phyloP scores from a whole-genome alignment of 1,140 invertebrate species.

The Cherax destructor region DNA sequence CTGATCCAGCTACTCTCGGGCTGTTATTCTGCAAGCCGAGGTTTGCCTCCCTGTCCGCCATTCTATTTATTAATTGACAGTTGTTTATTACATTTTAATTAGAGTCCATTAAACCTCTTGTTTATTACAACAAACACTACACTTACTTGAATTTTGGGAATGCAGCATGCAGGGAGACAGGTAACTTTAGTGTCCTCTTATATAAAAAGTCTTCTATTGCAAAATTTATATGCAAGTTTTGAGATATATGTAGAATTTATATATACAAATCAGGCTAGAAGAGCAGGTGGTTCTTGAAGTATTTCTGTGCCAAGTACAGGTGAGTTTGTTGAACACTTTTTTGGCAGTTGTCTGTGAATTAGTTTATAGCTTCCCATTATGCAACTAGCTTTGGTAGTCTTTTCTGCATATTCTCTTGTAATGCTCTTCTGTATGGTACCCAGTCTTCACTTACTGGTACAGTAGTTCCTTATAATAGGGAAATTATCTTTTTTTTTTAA shows the following conservation, averaged over 20 bases:
- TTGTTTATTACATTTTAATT: no score
- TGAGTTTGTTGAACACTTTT: neutral
- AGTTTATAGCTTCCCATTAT: neutral
- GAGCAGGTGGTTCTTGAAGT: neutral
- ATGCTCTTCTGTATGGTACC: no score
- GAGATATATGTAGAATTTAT: neutral
- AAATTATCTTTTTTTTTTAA: neutral
- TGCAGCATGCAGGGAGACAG: neutral
- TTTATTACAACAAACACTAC: neutral
- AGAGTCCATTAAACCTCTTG: neutral
- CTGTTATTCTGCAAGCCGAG: no score
- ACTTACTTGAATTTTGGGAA: neutral
- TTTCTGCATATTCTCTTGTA: no score
- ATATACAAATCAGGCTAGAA: neutral
- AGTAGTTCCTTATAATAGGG: no score
- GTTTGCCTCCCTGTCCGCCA: no score
- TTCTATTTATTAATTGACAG: no score
- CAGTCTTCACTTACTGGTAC: no score
- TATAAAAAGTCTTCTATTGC: neutral
- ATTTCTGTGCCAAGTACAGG: neutral
- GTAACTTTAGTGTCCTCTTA: neutral
- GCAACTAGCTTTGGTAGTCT: neutral
- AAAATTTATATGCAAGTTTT: neutral
- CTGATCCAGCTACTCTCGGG: no score
- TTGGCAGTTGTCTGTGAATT: neutral